Conservation (phyloP, 1,140 invertebrate species). For the Chrysopa pallens region DNA sequence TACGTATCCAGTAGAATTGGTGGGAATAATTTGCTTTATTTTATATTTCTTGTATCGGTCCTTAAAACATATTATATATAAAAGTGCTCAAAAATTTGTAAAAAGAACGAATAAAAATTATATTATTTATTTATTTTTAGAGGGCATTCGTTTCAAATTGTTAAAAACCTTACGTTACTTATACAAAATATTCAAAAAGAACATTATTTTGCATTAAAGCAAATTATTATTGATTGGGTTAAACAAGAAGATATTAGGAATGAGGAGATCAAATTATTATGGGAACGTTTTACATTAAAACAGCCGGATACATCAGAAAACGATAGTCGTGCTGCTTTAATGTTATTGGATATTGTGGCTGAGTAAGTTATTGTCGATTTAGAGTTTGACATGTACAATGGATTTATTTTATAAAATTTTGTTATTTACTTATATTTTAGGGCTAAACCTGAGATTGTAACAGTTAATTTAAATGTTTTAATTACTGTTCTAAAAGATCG, state of each 20-base stretch:
- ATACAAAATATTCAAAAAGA: constrained; percentile 33
- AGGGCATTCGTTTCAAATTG: constrained; percentile 27
- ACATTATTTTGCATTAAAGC: constrained; percentile 49
- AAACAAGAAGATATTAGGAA: constrained; percentile 35
- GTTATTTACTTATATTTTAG: constrained; percentile 18
- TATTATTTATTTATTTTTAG: constrained; percentile 12
- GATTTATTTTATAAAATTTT: not conserved
- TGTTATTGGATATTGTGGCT: constrained; percentile 56
- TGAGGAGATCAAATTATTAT: constrained; percentile 43
- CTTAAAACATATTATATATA: too few species aligned
- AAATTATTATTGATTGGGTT: constrained; percentile 47
- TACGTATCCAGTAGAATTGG: too few species aligned
- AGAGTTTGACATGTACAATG: not conserved
- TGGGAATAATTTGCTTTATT: too few species aligned
- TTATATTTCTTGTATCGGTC: too few species aligned
- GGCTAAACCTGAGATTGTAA: constrained; percentile 30
- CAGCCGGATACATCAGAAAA: constrained; percentile 43
- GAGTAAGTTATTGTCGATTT: constrained; percentile 19
- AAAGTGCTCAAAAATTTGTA: not conserved
- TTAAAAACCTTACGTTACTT: constrained; percentile 41
- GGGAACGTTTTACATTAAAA: constrained; percentile 64
- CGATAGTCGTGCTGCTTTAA: constrained; percentile 49
- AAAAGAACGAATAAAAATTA: constrained; percentile 1
- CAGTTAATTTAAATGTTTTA: constrained; percentile 31
- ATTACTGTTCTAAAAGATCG: constrained; percentile 24